These are phyloP conservation scores for Platalea minor DNA, from an alignment of 2,797 vertebrate species.

Conservation along the genomic window DNA sequence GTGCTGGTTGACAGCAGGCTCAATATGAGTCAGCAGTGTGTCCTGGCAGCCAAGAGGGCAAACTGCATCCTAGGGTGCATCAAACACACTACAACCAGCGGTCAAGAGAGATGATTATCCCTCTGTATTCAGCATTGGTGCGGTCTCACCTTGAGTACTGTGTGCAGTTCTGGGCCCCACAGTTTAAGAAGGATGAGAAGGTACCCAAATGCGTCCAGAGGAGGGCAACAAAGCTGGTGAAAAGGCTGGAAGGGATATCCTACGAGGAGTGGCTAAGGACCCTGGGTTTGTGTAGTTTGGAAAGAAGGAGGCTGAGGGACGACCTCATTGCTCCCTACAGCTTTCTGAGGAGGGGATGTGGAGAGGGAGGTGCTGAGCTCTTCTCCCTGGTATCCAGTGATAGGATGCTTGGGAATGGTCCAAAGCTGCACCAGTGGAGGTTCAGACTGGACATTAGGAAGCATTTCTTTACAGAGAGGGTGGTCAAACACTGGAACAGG, in stretches of 20 bases:
- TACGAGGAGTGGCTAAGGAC: too few relatives aligned
- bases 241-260: too few relatives aligned
- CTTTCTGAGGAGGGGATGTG: background rate
- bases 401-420: background rate
- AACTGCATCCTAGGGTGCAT: background rate
- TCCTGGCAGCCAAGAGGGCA: background rate
- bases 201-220: too few relatives aligned
- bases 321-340: background rate
- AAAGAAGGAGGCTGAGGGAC: too few relatives aligned
- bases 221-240: too few relatives aligned
- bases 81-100: background rate
- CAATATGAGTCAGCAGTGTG: background rate
- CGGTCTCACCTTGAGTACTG: background rate
- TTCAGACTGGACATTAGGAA: background rate
- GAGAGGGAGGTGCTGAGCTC: background rate
- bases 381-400: background rate
- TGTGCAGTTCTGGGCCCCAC: too few relatives aligned
- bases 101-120: background rate
- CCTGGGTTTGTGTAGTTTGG: too few relatives aligned
- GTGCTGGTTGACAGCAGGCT: background rate
- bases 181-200: too few relatives aligned
- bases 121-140: accelerated
- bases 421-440: background rate
- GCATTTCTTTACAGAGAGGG: background rate
- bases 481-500: background rate